These are phyloP conservation scores for Opisthocomus hoazin DNA, from an alignment of 2,113 vertebrate species.

Conservation along the genomic window DNA sequence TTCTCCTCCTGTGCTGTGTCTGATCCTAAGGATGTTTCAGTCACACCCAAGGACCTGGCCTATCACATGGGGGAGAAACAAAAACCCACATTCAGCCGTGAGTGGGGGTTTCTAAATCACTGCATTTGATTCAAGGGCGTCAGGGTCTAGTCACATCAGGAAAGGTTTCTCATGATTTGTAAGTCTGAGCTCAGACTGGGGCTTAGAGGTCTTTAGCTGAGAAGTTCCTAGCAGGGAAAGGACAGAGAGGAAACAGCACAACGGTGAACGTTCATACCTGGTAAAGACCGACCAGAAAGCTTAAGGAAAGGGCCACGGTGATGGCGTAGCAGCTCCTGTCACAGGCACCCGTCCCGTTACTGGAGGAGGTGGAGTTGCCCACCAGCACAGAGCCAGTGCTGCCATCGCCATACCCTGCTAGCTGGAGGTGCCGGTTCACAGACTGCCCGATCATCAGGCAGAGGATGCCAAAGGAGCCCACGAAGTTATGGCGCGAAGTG, in stretches of 20 bases:
- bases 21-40: background rate
- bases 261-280: background rate
- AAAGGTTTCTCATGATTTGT: background rate
- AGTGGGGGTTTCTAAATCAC: background rate
- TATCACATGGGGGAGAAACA: background rate
- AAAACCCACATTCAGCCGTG: background rate
- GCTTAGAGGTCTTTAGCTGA: background rate
- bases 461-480: conserved; percentile 60
- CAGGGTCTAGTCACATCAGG: background rate
- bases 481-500: conserved; percentile 50
- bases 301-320: conserved; percentile 62
- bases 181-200: background rate
- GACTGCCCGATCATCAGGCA: conserved; percentile 65
- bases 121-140: background rate
- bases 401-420: conserved; percentile 11
- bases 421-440: conserved; percentile 58
- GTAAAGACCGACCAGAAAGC: conserved; percentile 62
- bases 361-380: background rate
- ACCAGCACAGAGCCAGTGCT: background rate
- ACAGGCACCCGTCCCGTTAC: background rate
- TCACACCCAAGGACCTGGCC: background rate
- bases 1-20: background rate
- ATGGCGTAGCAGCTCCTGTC: conserved; percentile 62
- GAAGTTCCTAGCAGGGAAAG: background rate
- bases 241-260: background rate